These are phyloP conservation scores for Falco berigora DNA, from an alignment of 2,797 vertebrate species.

Conservation along the genomic window DNA sequence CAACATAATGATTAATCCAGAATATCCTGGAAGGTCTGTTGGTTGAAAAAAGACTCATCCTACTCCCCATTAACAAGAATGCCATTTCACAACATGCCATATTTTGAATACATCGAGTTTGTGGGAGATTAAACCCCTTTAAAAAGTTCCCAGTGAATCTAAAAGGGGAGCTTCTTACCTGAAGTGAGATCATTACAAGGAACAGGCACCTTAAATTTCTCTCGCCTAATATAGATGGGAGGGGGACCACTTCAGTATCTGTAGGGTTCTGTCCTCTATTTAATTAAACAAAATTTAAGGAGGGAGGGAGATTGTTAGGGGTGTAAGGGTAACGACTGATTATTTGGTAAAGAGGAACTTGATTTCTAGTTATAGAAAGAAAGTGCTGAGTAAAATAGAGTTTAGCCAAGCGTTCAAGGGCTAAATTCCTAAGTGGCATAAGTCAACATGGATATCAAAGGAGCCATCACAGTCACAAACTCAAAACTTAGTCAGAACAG, in stretches of 20 bases:
- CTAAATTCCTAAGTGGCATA: neutral
- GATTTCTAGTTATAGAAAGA: neutral
- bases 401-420: neutral
- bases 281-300: neutral
- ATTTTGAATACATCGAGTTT: neutral
- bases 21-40: conserved; percentile 11
- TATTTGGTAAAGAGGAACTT: neutral
- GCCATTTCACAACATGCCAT: neutral
- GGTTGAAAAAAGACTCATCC: neutral
- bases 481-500: neutral
- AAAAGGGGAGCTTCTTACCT: neutral
- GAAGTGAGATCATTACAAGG: neutral
- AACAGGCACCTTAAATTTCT: neutral
- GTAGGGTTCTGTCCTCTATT: neutral
- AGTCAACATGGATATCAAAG: neutral
- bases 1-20: neutral
- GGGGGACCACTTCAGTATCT: neutral
- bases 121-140: neutral
- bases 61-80: neutral
- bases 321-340: neutral
- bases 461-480: neutral
- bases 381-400: neutral
- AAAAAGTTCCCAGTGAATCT: neutral
- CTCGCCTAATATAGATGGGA: neutral
- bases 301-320: neutral